Percentiles rank a stretch among this genome's conserved stretches.
phyloP scores from a whole-genome alignment of 2,113 vertebrate species.

The Isichthys henryi region DNA sequence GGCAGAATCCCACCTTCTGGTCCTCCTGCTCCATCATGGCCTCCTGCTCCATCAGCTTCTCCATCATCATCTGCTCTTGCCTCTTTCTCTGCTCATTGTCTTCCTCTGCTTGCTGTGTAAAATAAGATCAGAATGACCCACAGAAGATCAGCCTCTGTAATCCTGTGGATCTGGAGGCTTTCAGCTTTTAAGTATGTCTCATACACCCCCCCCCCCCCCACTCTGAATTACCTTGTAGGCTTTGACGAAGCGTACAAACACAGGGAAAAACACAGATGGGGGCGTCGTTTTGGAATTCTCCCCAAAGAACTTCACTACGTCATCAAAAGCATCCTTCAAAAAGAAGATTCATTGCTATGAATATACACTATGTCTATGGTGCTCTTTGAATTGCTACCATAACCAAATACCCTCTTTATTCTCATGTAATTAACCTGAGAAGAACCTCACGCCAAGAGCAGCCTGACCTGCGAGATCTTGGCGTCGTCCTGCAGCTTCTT shows the following conservation, averaged over 20 bases:
- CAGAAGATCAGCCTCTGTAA: background rate
- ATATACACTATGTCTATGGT: background rate
- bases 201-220: background rate
- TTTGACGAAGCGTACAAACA: conserved; percentile 95
- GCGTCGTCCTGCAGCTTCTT: conserved; percentile 90
- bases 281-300: conserved; percentile 94
- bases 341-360: conserved; percentile 4
- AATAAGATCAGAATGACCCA: background rate
- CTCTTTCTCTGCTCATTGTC: conserved; percentile 88
- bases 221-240: conserved; percentile 75
- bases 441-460: background rate
- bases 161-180: background rate
- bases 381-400: background rate
- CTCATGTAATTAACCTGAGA: background rate
- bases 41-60: conserved; percentile 89
- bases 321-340: conserved; percentile 87
- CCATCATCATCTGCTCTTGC: conserved; percentile 87
- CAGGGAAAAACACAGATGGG: conserved; percentile 89
- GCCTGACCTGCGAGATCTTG: conserved; percentile 80
- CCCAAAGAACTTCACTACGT: conserved; percentile 91
- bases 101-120: conserved; percentile 78
- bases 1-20: conserved; percentile 61
- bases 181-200: background rate
- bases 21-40: conserved; percentile 80
- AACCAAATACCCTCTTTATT: background rate